Base-by-base conservation (phyloP, 2,113 vertebrate genomes). In the Sebastes fasciatus region DNA sequence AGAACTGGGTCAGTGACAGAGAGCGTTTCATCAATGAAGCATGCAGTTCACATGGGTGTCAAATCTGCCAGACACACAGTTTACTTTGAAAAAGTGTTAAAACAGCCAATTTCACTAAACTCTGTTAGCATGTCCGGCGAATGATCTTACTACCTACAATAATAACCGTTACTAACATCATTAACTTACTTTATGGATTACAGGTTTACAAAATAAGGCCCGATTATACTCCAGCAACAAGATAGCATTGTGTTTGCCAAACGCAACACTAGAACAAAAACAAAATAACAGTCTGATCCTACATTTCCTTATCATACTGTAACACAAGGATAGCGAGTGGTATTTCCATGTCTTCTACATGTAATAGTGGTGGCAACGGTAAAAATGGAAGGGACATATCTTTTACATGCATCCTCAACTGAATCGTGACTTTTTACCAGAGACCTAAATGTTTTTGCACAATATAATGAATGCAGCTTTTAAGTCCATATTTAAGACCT, bases 1-100 rank as follows among this genome's bases (percentile, higher is more conserved):
- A 79, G 70, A 85, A 85, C 43, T 88, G 67, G 86, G 82, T 88
- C 84, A 85, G 49, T 65, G 40, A 75, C 13, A 48, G 48, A 77
- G 52, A 80, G 42, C 11, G 21, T 81, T 85, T 81, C 17, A 82
- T 80, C 67, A 72, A 77, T 64, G 52, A 77, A 84, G 65, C 34
- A 60, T 60, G 23, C 19, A 64, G 65, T 62, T 77, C 14, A 63
- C 48, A 60, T 51, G 13, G 10, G 6, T 49, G 23, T 71, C 54
- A 77, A 76, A 74, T 17, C 51, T 34, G 60, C 48, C 67, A 82
- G 57, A 55, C 8, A 13, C 58, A 74, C 40, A 6, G 62, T 85
- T 75, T 80, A 63, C 45, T n/a, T 79, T 3, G 8, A 26, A 26
- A 49, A 76, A 78, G 16, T 76, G 43, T 62, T 48, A 42, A 72